Evolutionary conservation across 2,797 vertebrate species (phyloP).

Genomic region (Naso thynnoides): DNA sequence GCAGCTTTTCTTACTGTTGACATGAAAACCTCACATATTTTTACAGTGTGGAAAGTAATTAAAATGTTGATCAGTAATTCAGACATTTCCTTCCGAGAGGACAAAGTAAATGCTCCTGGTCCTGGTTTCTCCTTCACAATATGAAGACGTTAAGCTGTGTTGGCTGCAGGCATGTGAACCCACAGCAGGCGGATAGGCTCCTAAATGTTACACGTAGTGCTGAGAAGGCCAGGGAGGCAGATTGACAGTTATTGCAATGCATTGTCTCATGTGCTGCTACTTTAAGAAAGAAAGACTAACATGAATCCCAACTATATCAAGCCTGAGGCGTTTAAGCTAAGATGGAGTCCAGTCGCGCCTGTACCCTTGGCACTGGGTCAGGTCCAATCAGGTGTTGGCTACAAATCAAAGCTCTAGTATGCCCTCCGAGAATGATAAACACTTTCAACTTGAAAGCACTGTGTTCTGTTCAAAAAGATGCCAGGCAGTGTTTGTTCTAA

Average conservation of each 20-base stretch:
- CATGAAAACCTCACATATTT: neutral
- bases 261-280: constrained; percentile 36
- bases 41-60: constrained; percentile 1
- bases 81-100: neutral
- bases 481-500: constrained; percentile 6
- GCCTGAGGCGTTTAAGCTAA: constrained; percentile 35
- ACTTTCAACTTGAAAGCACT: constrained; percentile 34
- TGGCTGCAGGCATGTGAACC: neutral
- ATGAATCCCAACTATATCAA: constrained; percentile 25
- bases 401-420: constrained; percentile 51
- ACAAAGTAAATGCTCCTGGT: neutral
- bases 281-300: constrained; percentile 19
- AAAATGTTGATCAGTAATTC: constrained; percentile 1
- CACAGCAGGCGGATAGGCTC: neutral
- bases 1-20: neutral
- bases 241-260: constrained; percentile 10
- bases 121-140: neutral
- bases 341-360: constrained; percentile 33
- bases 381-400: constrained; percentile 57
- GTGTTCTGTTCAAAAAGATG: constrained; percentile 16
- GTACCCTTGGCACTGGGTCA: constrained; percentile 19
- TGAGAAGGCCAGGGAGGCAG: neutral
- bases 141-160: neutral
- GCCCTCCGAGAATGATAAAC: constrained; percentile 26
- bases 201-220: constrained; percentile 6